Evolutionary conservation across 2,888 invertebrate species (phyloP), one percentile per base, ranked within the genome.

Genomic region (Hipparchia semele): DNA sequence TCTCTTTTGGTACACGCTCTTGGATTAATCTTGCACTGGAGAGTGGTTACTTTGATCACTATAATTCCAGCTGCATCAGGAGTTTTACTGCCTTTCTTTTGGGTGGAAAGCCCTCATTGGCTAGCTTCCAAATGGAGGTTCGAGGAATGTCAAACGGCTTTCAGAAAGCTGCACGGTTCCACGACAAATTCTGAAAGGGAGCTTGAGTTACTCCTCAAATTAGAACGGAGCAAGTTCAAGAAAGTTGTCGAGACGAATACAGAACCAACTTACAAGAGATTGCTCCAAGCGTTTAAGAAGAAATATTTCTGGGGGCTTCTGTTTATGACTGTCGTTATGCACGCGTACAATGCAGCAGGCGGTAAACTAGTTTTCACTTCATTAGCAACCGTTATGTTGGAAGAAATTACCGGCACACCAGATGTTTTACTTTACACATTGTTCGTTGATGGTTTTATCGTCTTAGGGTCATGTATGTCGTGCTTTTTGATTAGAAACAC

Each of bases 41-140:
- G 75, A 61, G 74, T 54, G 6, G 78, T 79, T 4, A 73, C 76
- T 3, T 60, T 79, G 6, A 68, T 79, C 5, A 76, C 76, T 5
- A 68, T 77, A 6, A 45, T 74, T 1, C 75, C 76, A 0, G 58
- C 77, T 0, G 60, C 66, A 13, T 72, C 75, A 10, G 74, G 73
- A 0, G 64, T 60, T 6, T 7, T 79, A 1, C n/a, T 77, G 7
- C 73, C 77, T 0, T 53, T 72, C 0, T 76, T 79, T 67, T 80
- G 75, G 75, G 73, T 77, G 1, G 79, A 80, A 51, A 79, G 79
- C 58, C 79, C 79, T 0, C 76, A 77, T 7, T 79, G 79, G 80
- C 13, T 80, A n/a, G 80, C 80, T 1, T 76, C 79, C 0, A 76
- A 76, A 33, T 79, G 79, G 8, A 73, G 65, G 23, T 80, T 77